Evolutionary conservation across 2,113 vertebrate species (phyloP).

Genomic region (Lepisosteus oculatus): DNA sequence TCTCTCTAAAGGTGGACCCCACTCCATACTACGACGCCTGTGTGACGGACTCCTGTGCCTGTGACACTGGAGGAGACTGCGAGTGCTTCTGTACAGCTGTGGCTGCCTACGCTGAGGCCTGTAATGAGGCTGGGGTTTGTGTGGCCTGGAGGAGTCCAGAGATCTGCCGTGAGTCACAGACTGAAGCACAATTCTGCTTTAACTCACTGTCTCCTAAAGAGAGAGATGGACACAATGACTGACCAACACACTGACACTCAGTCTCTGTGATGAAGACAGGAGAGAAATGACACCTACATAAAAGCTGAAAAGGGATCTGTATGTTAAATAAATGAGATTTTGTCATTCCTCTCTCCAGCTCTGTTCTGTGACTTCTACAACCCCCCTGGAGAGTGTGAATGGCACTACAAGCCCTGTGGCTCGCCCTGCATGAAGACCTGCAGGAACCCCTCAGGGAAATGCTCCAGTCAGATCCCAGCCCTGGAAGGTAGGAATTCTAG

Average conservation of each 20-base stretch:
- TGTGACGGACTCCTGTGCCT: constrained; percentile 86
- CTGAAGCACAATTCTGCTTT: not conserved
- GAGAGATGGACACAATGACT: too few species aligned
- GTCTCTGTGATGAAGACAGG: too few species aligned
- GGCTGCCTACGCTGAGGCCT: constrained; percentile 84
- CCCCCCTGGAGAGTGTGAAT: constrained; percentile 74
- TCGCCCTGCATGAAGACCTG: constrained; percentile 85
- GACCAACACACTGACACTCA: too few species aligned
- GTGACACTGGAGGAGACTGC: constrained; percentile 88
- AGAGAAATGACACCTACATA: not conserved
- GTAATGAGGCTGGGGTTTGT: constrained; percentile 74
- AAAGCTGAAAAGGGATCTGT: not conserved
- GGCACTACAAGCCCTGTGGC: constrained; percentile 91
- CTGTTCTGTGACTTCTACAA: constrained; percentile 96
- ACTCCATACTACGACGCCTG: constrained; percentile 82
- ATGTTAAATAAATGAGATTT: not conserved
- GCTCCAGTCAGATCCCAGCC: constrained; percentile 64
- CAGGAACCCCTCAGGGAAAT: constrained; percentile 76
- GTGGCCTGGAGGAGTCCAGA: constrained; percentile 83
- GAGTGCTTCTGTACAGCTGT: constrained; percentile 93
- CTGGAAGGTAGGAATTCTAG: constrained; percentile 77
- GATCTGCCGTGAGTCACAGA: constrained; percentile 80
- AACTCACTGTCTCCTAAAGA: too few species aligned
- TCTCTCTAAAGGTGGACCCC: constrained; percentile 77
- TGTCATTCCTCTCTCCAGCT: constrained; percentile 57